These are phyloP conservation scores for Hormaphis cornu DNA, from an alignment of 1,140 invertebrate species.

Conservation along the genomic window DNA sequence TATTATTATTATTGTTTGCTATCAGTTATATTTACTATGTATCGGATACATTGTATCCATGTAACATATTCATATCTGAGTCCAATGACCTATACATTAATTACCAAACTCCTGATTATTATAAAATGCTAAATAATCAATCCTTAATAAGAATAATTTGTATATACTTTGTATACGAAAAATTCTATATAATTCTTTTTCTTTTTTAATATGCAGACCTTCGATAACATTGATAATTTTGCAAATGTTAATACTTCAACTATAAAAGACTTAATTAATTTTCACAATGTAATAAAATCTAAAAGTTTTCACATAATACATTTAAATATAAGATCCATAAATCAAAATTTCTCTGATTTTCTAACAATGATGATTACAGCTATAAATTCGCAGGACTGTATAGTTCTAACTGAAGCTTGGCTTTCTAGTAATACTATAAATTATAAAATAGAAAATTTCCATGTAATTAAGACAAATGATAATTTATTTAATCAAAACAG, in stretches of 20 bases:
- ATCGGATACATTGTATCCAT: too few species aligned
- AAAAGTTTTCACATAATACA: not conserved
- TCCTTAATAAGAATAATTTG: too few species aligned
- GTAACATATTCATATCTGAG: too few species aligned
- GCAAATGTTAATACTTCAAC: not conserved
- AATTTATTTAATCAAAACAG: not conserved
- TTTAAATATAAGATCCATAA: not conserved
- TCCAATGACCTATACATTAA: too few species aligned
- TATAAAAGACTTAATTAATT: not conserved
- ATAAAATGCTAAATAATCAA: too few species aligned
- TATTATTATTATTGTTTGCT: too few species aligned
- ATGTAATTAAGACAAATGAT: not conserved
- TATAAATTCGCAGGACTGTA: not conserved
- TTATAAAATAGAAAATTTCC: not conserved
- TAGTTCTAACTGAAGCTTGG: not conserved
- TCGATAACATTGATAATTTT: not conserved
- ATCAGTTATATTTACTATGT: too few species aligned
- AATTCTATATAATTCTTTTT: too few species aligned
- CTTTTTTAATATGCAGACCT: not conserved
- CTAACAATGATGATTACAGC: not conserved
- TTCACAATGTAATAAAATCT: not conserved
- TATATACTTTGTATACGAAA: too few species aligned
- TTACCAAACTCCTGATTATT: too few species aligned
- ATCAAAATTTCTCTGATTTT: not conserved
- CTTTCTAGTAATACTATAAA: not conserved